Evolutionary conservation across 2,113 vertebrate species (phyloP).

Genomic region (Chitala chitala): DNA sequence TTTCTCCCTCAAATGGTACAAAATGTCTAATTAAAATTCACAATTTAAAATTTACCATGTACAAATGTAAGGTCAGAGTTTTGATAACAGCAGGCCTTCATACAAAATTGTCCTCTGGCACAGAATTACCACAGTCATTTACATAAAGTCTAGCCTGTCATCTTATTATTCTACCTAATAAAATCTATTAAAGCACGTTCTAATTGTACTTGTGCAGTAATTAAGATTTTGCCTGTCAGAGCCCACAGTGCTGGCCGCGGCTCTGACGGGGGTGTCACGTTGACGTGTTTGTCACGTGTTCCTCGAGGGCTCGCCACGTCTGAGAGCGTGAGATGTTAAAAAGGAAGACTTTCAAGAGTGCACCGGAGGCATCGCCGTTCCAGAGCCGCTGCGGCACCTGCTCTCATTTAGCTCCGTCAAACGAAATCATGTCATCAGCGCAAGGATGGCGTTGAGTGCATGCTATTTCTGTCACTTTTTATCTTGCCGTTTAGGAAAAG

Average conservation of each 20-base stretch:
- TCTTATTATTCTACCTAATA: conserved; percentile 12
- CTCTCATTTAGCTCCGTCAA: conserved; percentile 37
- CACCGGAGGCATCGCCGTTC: conserved; percentile 30
- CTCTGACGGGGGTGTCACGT: conserved; percentile 26
- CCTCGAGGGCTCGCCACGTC: conserved; percentile 29
- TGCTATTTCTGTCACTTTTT: conserved; percentile 13
- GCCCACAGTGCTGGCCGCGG: conserved; percentile 7
- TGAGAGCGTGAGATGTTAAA: conserved; percentile 19
- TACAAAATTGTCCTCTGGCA: not conserved
- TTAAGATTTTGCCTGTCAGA: not conserved
- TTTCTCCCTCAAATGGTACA: too few species aligned
- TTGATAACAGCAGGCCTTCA: too few species aligned
- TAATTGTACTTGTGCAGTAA: not conserved
- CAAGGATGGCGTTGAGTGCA: conserved; percentile 9
- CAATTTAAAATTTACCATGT: too few species aligned
- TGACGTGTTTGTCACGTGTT: conserved; percentile 35
- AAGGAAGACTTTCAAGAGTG: conserved; percentile 28
- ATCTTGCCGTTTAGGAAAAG: not conserved
- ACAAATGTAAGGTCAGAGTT: too few species aligned
- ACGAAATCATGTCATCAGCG: conserved; percentile 22
- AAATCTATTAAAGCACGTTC: not conserved
- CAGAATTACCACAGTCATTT: not conserved
- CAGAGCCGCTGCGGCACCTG: conserved; percentile 30
- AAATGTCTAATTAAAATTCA: too few species aligned
- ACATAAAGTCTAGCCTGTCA: not conserved